Base-by-base conservation (phyloP, 2,113 vertebrate genomes). In the Amazona guildingii region DNA sequence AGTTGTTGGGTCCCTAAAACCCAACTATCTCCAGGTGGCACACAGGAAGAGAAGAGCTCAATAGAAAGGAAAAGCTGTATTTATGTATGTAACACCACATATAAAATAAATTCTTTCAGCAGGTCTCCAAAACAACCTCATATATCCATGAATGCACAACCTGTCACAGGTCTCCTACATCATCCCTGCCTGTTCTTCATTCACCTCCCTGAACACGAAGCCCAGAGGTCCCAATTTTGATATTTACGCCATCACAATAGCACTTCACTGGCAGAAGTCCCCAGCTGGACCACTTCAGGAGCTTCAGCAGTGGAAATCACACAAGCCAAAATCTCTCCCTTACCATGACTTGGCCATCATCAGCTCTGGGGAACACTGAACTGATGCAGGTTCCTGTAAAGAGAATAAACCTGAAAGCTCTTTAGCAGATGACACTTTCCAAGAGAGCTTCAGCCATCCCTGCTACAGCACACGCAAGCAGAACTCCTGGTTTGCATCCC, bases 401-500 rank as follows among this genome's bases (percentile, higher is more conserved):
- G 72, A 44, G 41, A 73, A 48, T 13, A 44, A 73, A 54, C 18
- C 51, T 19, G 18, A 21, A 54, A 61, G 57, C 19, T 43, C 83
- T 43, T 82, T 4, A 66, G 51, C 33, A 66, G 55, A 46, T 16
- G 51, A 35, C 29, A 16, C 59, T n/a, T 68, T 17, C 35, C 46
- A 31, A 15, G 31, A 41, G 52, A 27, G 29, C n/a, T 70, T 41
- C 63, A 59, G 69, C 20, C 75, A 24, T 5, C 43, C 16, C 43
- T 51, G 41, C 41, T 2, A 3, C 44, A 9, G 20, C 1, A 21
- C 35, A 6, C 0, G 0, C 2, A 1, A 68, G 73, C 41, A 20
- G 48, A 28, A 17, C 61, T 55, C 33, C 4, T 7, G 17, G 3
- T 76, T n/a, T 31, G 10, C 17, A 17, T 5, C 29, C 79, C 13